Conservation (phyloP, 2,113 vertebrate species). For the Kobus ellipsiprymnus region DNA sequence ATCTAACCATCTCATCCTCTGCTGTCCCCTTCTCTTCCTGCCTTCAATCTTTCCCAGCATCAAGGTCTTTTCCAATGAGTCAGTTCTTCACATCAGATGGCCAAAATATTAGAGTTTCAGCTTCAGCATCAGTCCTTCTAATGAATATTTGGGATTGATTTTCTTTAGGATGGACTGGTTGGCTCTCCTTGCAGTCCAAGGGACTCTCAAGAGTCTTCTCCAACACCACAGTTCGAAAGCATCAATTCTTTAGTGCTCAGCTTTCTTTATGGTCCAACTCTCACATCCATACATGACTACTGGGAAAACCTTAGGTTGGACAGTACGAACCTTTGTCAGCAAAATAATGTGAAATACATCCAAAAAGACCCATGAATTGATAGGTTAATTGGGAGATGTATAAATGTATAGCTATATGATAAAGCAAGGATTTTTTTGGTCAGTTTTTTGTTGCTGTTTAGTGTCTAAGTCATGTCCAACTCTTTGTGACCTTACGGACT, state of each 20-base stretch:
- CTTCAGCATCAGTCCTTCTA: not conserved
- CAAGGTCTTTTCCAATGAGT: too few species aligned
- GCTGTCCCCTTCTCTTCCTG: too few species aligned
- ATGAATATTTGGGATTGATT: not conserved
- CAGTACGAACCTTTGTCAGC: accelerated
- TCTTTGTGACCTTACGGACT: not conserved
- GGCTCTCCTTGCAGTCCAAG: not conserved
- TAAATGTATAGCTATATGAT: not conserved
- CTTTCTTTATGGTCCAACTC: not conserved
- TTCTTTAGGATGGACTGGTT: not conserved
- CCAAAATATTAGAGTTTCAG: not conserved
- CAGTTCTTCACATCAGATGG: too few species aligned
- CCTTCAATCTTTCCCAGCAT: too few species aligned
- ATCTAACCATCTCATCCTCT: not conserved
- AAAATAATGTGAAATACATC: not conserved
- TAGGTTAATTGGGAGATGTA: not conserved
- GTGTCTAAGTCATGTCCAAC: not conserved
- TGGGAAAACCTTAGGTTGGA: not conserved
- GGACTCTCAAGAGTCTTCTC: not conserved
- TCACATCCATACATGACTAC: not conserved
- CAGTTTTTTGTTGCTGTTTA: not conserved
- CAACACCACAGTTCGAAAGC: not conserved
- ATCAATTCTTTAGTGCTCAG: not conserved
- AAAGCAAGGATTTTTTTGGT: not conserved
- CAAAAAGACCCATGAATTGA: not conserved